Conservation (phyloP, 2,113 vertebrate species). For the Eonycteris spelaea region DNA sequence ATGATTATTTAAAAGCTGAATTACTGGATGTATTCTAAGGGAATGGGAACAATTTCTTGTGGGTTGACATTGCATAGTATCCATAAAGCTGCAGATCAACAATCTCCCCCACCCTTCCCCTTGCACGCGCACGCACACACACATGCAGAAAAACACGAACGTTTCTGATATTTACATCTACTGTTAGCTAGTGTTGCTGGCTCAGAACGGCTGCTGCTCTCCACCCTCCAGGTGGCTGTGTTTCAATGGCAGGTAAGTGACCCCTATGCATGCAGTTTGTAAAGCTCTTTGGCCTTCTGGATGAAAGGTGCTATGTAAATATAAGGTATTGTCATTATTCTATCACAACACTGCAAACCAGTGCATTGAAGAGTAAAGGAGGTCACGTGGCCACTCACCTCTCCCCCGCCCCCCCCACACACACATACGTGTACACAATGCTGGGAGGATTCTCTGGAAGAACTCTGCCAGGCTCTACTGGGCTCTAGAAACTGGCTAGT, state of each 20-base stretch:
- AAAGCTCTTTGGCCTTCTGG: conserved; percentile 63
- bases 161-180: conserved; percentile 32
- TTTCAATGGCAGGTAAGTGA: conserved; percentile 35
- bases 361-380: background rate
- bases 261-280: background rate
- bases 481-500: background rate
- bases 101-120: background rate
- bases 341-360: conserved; percentile 27
- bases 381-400: background rate
- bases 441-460: background rate
- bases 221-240: conserved; percentile 17
- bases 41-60: background rate
- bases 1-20: background rate
- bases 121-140: no score
- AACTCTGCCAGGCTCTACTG: conserved; percentile 2
- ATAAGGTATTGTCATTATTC: conserved; percentile 13
- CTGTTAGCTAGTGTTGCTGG: conserved; percentile 45
- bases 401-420: background rate
- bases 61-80: conserved; percentile 11
- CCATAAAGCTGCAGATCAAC: conserved; percentile 52
- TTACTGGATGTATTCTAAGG: background rate
- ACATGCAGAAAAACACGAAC: background rate
- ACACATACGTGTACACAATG: background rate
- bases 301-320: conserved; percentile 45
- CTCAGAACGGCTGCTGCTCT: background rate